Percentiles rank a stretch among this genome's conserved stretches.
Conservation (phyloP, 92 coral and sea anemone genomes). For the Isaurus tuberculatus region DNA sequence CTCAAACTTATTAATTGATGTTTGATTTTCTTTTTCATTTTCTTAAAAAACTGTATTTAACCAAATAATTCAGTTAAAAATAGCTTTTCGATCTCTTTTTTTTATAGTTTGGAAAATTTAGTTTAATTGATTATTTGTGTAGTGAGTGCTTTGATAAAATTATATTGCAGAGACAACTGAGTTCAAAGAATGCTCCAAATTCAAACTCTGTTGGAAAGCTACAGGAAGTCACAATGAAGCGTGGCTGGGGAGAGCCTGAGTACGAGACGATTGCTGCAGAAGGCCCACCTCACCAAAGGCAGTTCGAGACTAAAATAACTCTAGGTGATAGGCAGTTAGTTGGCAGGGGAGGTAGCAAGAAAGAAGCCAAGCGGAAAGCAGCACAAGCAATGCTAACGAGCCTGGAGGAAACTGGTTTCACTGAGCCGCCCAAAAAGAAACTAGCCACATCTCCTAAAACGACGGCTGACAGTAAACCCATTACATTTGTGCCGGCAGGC, state of each 20-base stretch:
- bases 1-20: too few relatives aligned
- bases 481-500: conserved; percentile 76
- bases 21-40: too few relatives aligned
- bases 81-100: too few relatives aligned
- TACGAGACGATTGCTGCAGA: conserved; percentile 60
- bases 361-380: conserved; percentile 81
- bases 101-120: too few relatives aligned
- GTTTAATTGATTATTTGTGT: neutral
- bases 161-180: conserved; percentile 60
- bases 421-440: conserved; percentile 79
- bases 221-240: conserved; percentile 79
- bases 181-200: conserved; percentile 66
- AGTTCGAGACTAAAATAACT: conserved; percentile 72
- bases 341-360: conserved; percentile 74
- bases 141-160: neutral
- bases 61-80: too few relatives aligned
- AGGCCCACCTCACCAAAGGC: conserved; percentile 79
- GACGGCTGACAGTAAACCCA: conserved; percentile 24
- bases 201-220: conserved; percentile 83
- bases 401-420: conserved; percentile 62
- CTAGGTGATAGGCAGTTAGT: conserved; percentile 69
- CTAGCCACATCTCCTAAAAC: neutral
- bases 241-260: conserved; percentile 78
- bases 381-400: conserved; percentile 84
- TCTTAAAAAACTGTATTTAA: neutral